Conservation (phyloP, 37 sponge, comb jelly and placozoan species). For the Dysidea cf. avara region DNA sequence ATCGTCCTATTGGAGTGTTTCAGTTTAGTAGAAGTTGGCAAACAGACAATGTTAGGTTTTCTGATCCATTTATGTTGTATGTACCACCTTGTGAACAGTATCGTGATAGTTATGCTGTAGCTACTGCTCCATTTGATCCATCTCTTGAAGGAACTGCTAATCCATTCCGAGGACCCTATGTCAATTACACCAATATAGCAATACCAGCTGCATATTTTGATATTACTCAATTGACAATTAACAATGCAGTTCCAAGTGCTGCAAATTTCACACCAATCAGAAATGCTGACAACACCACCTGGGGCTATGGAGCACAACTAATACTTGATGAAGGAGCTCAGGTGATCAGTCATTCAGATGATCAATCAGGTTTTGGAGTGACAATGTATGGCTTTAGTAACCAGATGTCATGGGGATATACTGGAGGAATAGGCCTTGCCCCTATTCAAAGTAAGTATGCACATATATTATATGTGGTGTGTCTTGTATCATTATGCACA, state of each 20-base stretch:
- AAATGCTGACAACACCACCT: too few species aligned
- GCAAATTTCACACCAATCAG: too few species aligned
- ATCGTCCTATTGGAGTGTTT: constrained; percentile 31
- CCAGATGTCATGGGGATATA: constrained; percentile 60
- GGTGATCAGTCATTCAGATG: constrained; percentile 23
- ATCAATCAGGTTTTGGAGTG: constrained; percentile 33
- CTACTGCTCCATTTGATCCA: too few species aligned
- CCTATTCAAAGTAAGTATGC: constrained; percentile 44
- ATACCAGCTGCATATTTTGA: too few species aligned
- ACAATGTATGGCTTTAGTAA: too few species aligned
- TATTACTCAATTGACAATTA: constrained; percentile 15
- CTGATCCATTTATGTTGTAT: too few species aligned
- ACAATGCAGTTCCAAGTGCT: not conserved
- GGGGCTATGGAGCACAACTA: not conserved
- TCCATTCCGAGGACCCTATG: constrained; percentile 1
- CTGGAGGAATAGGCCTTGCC: constrained; percentile 45
- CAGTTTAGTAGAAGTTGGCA: constrained; percentile 22
- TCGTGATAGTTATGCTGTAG: constrained; percentile 43
- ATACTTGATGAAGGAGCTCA: constrained; percentile 19
- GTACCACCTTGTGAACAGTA: too few species aligned
- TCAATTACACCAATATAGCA: too few species aligned
- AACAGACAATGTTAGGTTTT: constrained; percentile 33
- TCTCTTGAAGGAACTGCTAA: too few species aligned
- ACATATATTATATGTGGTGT: not conserved
- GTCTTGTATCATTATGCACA: not conserved